Base-by-base conservation (phyloP, 53 echinoderm and acorn worm genomes). In the Apostichopus leukothele region DNA sequence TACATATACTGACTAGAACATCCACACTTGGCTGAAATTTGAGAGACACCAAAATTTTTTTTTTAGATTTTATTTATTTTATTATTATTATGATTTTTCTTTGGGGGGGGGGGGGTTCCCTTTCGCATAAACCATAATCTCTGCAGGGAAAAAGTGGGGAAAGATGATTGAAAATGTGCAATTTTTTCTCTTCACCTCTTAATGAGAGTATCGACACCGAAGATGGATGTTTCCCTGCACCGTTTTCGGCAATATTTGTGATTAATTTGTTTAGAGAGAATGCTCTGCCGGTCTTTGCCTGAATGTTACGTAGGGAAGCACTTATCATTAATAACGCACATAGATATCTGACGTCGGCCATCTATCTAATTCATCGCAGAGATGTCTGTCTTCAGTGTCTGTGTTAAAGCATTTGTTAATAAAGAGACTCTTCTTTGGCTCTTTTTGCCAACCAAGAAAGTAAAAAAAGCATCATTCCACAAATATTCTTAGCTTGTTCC, bases 401-500 rank as follows among this genome's bases (percentile, higher is more conserved):
- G 79, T 51, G 25, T 25, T 25, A 25, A 51, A 79, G 53, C 53
- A 19, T 12, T 39, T 79, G 79, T 51, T 53, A 51, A 51, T 19
- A 50, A 13, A 5, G 9, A 12, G 16, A 53, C 50, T 39, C 9
- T 14, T 79, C 4, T 79, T 79, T 79, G 52, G 52, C 20, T 7
- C 79, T 53, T 52, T 3, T 54, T 19, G 1, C 39, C 3, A 39
- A 3, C 39, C 39, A 39, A 39, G 39, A 39, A 39, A 39, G 27
- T 27, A 2, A 3, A 39, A 39, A 79, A 51, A 79, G 51, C 27
- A 78, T 50, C 50, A 16, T 51, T 14, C 18, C 54, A 79, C 13
- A 79, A 52, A 79, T 79, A n/a, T 53, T 79, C 19, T 51, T 79
- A 20, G 79, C 53, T 13, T 79, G 79, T 53, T 79, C n/a, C 79